Evolutionary conservation across 2,797 vertebrate genomes (phyloP).

Genomic region (Hozukius guyotensis): DNA sequence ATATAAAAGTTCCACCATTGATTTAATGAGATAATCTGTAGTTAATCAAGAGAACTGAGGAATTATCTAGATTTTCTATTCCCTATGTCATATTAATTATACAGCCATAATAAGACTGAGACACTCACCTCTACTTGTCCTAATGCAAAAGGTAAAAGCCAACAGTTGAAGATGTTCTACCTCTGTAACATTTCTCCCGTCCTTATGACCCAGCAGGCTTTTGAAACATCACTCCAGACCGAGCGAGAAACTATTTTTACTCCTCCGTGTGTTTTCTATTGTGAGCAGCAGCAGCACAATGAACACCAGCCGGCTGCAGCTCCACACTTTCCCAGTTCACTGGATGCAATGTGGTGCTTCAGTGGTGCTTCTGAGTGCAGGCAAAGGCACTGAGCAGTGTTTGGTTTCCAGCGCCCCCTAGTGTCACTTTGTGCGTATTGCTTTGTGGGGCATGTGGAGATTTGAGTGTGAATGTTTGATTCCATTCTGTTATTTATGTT

Average conservation of each 20-base stretch:
- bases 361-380: no score
- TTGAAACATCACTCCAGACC: slow-evolving; percentile 45
- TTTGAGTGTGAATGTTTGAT: no score
- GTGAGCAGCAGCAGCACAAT: slow-evolving; percentile 22
- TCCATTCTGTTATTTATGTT: no score
- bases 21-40: neutral
- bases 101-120: neutral
- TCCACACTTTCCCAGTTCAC: neutral
- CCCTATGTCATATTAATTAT: neutral
- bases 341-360: neutral
- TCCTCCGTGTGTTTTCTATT: slow-evolving; percentile 41
- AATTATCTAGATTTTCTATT: neutral
- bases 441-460: neutral
- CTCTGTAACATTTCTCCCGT: slow-evolving; percentile 50
- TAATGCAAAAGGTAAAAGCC: slow-evolving; percentile 26
- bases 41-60: neutral
- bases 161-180: slow-evolving; percentile 48
- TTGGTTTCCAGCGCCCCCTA: slow-evolving; percentile 13
- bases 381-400: neutral
- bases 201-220: slow-evolving; percentile 36
- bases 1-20: neutral
- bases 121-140: slow-evolving; percentile 66
- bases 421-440: neutral
- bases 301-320: slow-evolving; percentile 37
- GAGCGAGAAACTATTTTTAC: slow-evolving; percentile 21